phyloP scores from a whole-genome alignment of 2,113 vertebrate species.

The Phainopepla nitens region DNA sequence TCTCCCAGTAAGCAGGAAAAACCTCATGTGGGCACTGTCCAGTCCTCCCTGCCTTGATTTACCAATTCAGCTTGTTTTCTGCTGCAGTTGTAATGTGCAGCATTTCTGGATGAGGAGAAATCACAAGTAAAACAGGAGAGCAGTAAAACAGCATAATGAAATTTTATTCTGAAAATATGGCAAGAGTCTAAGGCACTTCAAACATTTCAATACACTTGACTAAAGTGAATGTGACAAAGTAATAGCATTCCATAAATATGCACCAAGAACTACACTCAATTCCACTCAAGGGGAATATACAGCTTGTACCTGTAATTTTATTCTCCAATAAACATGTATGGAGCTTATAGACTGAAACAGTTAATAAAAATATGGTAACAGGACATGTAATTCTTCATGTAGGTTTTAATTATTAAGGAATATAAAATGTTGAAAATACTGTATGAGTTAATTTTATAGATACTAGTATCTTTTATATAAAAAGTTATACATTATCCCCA shows the following conservation, averaged over 20 bases:
- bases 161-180: slow-evolving; percentile 90
- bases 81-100: neutral
- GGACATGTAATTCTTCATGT: slow-evolving; percentile 80
- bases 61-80: neutral
- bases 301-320: slow-evolving; percentile 65
- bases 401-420: slow-evolving; percentile 73
- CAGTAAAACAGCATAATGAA: slow-evolving; percentile 66
- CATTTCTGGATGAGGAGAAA: neutral
- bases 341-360: slow-evolving; percentile 72
- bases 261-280: slow-evolving; percentile 39
- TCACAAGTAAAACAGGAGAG: slow-evolving; percentile 4
- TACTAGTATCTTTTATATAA: slow-evolving; percentile 84
- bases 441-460: slow-evolving; percentile 83
- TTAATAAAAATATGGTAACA: slow-evolving; percentile 83
- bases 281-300: slow-evolving; percentile 54
- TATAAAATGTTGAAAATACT: slow-evolving; percentile 90
- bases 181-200: slow-evolving; percentile 90
- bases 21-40: neutral
- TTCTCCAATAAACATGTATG: slow-evolving; percentile 54
- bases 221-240: slow-evolving; percentile 70
- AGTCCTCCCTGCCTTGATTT: neutral
- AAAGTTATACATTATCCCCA: slow-evolving; percentile 80
- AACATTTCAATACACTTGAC: slow-evolving; percentile 79
- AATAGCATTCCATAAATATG: slow-evolving; percentile 74
- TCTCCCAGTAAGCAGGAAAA: neutral